Percentiles rank a stretch among this genome's conserved stretches.
Evolutionary conservation across 2,113 vertebrate species (phyloP).

Genomic region (Tapirus terrestris): DNA sequence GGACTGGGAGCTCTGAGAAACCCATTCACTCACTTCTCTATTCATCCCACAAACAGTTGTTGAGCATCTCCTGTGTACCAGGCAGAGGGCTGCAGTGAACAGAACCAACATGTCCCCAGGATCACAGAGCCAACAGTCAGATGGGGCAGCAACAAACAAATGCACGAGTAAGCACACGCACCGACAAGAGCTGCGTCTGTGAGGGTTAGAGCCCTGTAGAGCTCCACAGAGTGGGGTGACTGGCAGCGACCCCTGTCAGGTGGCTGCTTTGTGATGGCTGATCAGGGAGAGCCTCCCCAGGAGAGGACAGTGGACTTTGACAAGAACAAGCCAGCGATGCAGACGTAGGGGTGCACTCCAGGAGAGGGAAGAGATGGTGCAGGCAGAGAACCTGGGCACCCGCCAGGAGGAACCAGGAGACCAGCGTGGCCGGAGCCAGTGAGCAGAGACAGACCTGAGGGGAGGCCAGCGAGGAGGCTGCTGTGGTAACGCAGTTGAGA

Average conservation of each 20-base stretch:
- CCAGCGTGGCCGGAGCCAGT: fast-evolving
- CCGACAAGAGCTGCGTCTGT: fast-evolving
- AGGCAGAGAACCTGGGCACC: background rate
- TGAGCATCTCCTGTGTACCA: background rate
- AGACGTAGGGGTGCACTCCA: background rate
- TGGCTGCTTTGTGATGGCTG: background rate
- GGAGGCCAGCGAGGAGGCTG: background rate
- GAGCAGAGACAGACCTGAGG: background rate
- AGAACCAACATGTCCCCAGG: background rate
- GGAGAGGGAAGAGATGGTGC: background rate
- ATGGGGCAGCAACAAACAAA: background rate
- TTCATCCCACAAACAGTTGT: background rate
- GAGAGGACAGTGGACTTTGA: background rate
- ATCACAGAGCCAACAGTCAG: background rate
- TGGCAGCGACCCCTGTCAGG: background rate
- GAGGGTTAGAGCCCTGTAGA: background rate
- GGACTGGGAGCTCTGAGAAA: background rate
- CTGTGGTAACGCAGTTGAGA: background rate
- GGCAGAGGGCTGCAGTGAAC: background rate
- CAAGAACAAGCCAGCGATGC: background rate
- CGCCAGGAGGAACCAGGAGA: background rate
- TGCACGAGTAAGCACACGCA: fast-evolving
- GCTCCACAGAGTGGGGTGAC: fast-evolving
- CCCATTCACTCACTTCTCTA: background rate
- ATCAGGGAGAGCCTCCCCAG: background rate